These are phyloP conservation scores for Sitodiplosis mosellana DNA, from an alignment of 1,140 invertebrate genomes.

Conservation along the genomic window DNA sequence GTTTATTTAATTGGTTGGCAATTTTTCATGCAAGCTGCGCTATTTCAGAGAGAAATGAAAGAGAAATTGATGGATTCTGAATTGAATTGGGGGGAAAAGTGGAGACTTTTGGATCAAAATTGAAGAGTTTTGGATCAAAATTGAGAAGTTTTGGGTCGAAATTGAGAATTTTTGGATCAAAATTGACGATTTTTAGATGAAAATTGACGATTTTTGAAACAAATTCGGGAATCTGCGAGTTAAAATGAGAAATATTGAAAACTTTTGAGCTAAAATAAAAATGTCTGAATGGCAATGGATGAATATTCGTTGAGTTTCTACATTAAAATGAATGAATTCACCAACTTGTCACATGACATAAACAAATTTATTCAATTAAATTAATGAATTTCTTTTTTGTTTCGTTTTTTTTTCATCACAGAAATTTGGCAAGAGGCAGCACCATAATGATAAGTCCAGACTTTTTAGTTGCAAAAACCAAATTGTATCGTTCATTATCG, in stretches of 20 bases:
- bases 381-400: conserved; percentile 10
- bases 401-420: conserved; percentile 30
- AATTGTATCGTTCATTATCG: conserved; percentile 49
- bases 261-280: neutral
- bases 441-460: conserved; percentile 69
- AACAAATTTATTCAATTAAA: neutral
- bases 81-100: too few relatives aligned
- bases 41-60: too few relatives aligned
- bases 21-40: too few relatives aligned
- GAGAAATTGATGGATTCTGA: too few relatives aligned
- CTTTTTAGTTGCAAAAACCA: conserved; percentile 69
- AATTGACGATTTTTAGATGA: too few relatives aligned
- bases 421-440: conserved; percentile 60
- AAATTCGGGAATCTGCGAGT: too few relatives aligned
- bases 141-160: too few relatives aligned
- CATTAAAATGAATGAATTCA: neutral
- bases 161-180: too few relatives aligned
- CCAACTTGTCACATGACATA: neutral
- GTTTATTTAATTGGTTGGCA: too few relatives aligned
- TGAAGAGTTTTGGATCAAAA: too few relatives aligned
- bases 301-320: neutral
- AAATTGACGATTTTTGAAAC: too few relatives aligned
- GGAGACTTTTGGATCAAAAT: too few relatives aligned
- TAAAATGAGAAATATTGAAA: neutral
- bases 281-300: neutral